A percentile compares a stretch with the other conserved stretches of the same genome.
Evolutionary conservation across 2,888 invertebrate genomes (phyloP).

Genomic region (Pseudanteris insignis): DNA sequence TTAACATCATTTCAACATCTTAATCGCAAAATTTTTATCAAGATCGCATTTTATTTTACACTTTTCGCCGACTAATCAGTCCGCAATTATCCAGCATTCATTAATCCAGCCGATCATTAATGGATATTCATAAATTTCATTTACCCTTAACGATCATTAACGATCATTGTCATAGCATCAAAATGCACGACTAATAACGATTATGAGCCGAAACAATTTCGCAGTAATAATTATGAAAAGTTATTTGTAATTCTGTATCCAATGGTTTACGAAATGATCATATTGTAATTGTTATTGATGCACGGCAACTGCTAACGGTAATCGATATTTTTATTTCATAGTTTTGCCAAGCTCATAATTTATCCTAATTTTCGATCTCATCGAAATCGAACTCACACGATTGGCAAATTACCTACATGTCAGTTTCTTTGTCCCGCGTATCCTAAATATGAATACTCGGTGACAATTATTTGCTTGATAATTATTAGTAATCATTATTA

Average conservation of each 20-base stretch:
- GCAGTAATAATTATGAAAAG: not conserved
- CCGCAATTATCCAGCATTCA: conserved; percentile 6
- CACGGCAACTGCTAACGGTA: not conserved
- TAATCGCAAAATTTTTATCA: conserved; percentile 33
- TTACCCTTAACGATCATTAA: conserved; percentile 3
- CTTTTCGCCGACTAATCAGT: conserved; percentile 2
- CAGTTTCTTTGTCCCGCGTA: not conserved
- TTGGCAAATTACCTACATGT: too few species aligned
- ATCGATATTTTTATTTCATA: conserved; percentile 3
- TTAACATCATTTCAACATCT: conserved; percentile 38
- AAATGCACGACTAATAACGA: not conserved
- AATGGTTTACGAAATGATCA: conserved; percentile 1
- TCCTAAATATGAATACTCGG: conserved; percentile 8
- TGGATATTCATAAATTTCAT: conserved; percentile 11
- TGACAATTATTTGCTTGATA: conserved; percentile 32
- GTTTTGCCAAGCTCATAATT: too few species aligned
- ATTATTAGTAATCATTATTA: too few species aligned
- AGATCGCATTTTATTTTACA: conserved; percentile 28
- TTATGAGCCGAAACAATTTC: conserved; percentile 7
- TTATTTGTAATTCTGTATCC: conserved; percentile 5
- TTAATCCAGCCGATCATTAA: conserved; percentile 13
- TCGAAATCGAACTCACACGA: too few species aligned
- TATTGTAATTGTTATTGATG: conserved; percentile 3
- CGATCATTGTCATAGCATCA: conserved; percentile 4
- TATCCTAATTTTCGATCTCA: too few species aligned